Evolutionary conservation across 2,797 vertebrate genomes (phyloP), one percentile per base, ranked within the genome.

Genomic region (Ispidina picta): DNA sequence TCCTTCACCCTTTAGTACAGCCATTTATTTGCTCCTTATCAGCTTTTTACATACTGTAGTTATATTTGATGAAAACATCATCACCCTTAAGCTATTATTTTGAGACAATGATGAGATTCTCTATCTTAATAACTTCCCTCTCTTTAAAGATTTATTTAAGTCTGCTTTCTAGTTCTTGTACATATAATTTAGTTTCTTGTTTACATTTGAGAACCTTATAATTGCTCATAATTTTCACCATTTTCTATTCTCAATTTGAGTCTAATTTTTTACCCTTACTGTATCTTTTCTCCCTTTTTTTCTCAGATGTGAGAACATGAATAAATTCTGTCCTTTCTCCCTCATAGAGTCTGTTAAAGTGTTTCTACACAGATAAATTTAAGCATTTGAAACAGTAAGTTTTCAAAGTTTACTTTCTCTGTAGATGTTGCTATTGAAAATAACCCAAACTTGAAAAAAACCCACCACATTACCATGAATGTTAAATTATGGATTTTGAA

Each of bases 401-500:
- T 94, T 82, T 92, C 44, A 66, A 83, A 73, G 10, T 52, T 88
- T 55, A 18, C 9, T 63, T 86, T 75, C 20, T 63, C 41, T 93
- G 22, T 70, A 71, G 23, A 59, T 73, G 22, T 37, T 85, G 41
- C 43, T 81, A 25, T 13, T 85, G 69, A 84, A 93, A 93, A 62
- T 31, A 77, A 91, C 17, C 49, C 46, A 90, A 73, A 8, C 72
- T 81, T 59, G 12, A 37, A 73, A 39, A 17, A 81, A 62, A 31
- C 0, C 4, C 19, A 39, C 26, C 25, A 12, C 9, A 31, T 83
- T 93, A 82, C 10, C n/a, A 55, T 66, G 18, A 59, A 65, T 7
- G 10, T 59, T 93, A 78, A 87, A 81, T 93, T 94, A 89, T 56
- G 33, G 28, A 85, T 94, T 87, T 83, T 81, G 37, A 81, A 90